Base-by-base conservation (phyloP, 2,888 invertebrate genomes). In the Syritta pipiens region DNA sequence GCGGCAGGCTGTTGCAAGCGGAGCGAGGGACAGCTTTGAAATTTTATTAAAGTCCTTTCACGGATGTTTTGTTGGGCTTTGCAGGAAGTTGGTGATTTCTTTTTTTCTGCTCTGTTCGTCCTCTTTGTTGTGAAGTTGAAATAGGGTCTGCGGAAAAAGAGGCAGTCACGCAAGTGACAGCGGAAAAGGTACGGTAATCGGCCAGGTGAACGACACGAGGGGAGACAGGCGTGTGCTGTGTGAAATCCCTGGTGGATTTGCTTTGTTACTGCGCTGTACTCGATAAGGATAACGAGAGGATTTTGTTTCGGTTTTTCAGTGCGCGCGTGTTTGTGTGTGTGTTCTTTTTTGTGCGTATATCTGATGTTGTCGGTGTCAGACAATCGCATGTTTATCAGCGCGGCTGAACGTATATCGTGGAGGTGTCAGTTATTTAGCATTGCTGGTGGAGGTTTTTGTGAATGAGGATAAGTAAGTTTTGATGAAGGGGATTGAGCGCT, bases 81-180 rank as follows among this genome's bases (percentile, higher is more conserved):
- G 32, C 24, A 57, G 30, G 20, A 49, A 32, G 40, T 24, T 30
- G 28, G 9, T 19, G 1, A 19, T 42, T 44, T 51, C 44, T 30
- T 48, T 37, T 10, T 19, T 19, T 9, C 9, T n/a, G 10, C 6
- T 9, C n/a, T 48, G 14, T 5, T 7, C 9, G 22, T 46, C 55
- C 28, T 49, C 49, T 40, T 35, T 37, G 19, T 9, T 17, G 14
- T 44, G 32, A 7, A 51, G 22, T 12, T 12, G 19, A 19, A 37
- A 53, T n/a, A 32, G 4, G 14, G 35, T 48, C 48, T 48, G 24
- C 24, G 32, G 40, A 57, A 48, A 55, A 49, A 57, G 26, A 28
- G 44, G 12, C 46, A 67, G 67, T 59, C 74, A 74, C 65, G 74
- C 67, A 35, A 59, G 17, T 49, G 26, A 53, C 46, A 62, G 14